Conservation (phyloP, 2,797 vertebrate genomes). For the Microcaecilia unicolor region DNA sequence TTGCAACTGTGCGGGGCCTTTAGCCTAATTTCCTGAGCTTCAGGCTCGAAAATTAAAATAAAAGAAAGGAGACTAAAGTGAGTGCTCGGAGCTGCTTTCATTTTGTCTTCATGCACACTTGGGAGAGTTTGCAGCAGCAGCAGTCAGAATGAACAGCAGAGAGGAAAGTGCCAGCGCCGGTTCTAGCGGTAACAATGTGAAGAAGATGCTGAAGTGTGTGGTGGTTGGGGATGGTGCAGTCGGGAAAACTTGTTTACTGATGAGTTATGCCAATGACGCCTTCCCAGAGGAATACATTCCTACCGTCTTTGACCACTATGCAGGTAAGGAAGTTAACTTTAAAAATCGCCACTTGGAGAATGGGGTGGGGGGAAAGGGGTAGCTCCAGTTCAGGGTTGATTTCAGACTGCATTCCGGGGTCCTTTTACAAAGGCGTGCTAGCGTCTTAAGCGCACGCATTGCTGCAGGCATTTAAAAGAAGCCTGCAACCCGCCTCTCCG, state of each 20-base stretch:
- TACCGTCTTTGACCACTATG: slow-evolving; percentile 73
- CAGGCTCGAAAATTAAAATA: too few relatives aligned
- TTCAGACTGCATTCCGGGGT: too few relatives aligned
- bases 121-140: slow-evolving; percentile 24
- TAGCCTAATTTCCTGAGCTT: slow-evolving; percentile 41
- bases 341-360: too few relatives aligned
- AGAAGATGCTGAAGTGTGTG: slow-evolving; percentile 71
- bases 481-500: too few relatives aligned
- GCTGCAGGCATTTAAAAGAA: too few relatives aligned
- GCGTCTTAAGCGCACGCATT: too few relatives aligned
- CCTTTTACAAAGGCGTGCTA: too few relatives aligned
- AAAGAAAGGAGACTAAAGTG: slow-evolving; percentile 25
- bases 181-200: slow-evolving; percentile 29
- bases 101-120: slow-evolving; percentile 33
- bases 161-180: slow-evolving; percentile 40
- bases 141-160: slow-evolving; percentile 45
- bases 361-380: slow-evolving; percentile 3
- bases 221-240: slow-evolving; percentile 72
- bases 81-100: slow-evolving; percentile 20
- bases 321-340: slow-evolving; percentile 52
- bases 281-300: slow-evolving; percentile 72
- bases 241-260: slow-evolving; percentile 70
- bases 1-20: slow-evolving; percentile 21
- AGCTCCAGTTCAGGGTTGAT: background rate
- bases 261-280: slow-evolving; percentile 74